Evolutionary conservation across 2,113 vertebrate species (phyloP).

Genomic region (Recurvirostra avosetta): DNA sequence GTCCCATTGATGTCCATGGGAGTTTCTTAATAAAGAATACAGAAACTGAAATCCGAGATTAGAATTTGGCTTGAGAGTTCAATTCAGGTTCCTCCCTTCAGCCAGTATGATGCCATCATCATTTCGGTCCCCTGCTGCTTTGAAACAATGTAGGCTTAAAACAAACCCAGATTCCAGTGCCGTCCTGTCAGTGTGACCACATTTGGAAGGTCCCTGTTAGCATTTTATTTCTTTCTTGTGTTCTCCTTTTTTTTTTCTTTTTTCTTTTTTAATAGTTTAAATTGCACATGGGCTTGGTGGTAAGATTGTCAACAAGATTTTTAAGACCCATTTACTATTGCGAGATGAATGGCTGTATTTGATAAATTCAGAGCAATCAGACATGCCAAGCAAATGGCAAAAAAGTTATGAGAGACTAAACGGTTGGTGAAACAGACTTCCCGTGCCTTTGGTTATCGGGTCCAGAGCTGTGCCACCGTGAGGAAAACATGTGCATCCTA

Average conservation of each 20-base stretch:
- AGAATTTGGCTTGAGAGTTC: slow-evolving; percentile 49
- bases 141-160: slow-evolving; percentile 50
- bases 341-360: not conserved
- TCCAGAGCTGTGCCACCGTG: not conserved
- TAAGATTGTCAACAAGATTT: slow-evolving; percentile 28
- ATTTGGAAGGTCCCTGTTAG: slow-evolving; percentile 11
- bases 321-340: not conserved
- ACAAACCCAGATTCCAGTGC: slow-evolving; percentile 45
- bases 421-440: not conserved
- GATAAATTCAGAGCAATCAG: not conserved
- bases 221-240: not conserved
- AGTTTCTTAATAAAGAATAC: not conserved
- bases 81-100: slow-evolving; percentile 27
- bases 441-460: not conserved
- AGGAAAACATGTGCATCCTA: not conserved
- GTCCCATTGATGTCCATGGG: not conserved
- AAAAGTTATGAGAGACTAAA: not conserved
- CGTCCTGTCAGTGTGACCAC: slow-evolving; percentile 10
- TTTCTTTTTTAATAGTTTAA: not conserved
- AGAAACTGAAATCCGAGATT: slow-evolving; percentile 31
- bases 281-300: not conserved
- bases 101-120: slow-evolving; percentile 50
- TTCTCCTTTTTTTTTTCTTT: not conserved
- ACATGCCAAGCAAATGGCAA: not conserved
- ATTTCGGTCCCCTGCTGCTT: slow-evolving; percentile 37